These are phyloP conservation scores for Danio rerio DNA, from an alignment of 2,113 vertebrate species.

Conservation along the genomic window GRCz12tu NC_133200.1:38998001-38998500, in stretches of 20 bases:
- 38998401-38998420: neutral
- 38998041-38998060: neutral
- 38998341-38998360: neutral
- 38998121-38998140: conserved; percentile 91
- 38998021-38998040: neutral
- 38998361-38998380: neutral
- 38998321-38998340: too few relatives aligned
- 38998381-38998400: too few relatives aligned
- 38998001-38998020: neutral
- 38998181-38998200: neutral
- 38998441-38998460: conserved; percentile 91
- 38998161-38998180: neutral
- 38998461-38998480: conserved; percentile 88
- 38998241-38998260: too few relatives aligned
- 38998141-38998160: conserved; percentile 84
- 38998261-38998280: too few relatives aligned
- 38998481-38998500: conserved; percentile 90
- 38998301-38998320: too few relatives aligned
- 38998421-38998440: conserved; percentile 71
- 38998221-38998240: too few relatives aligned
- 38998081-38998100: conserved; percentile 84
- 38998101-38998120: conserved; percentile 86
- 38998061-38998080: neutral
- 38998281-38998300: too few relatives aligned
- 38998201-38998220: too few relatives aligned